These are phyloP conservation scores for Leptobrachium leishanense DNA, from an alignment of 2,113 vertebrate genomes.

Conservation along the genomic window DNA sequence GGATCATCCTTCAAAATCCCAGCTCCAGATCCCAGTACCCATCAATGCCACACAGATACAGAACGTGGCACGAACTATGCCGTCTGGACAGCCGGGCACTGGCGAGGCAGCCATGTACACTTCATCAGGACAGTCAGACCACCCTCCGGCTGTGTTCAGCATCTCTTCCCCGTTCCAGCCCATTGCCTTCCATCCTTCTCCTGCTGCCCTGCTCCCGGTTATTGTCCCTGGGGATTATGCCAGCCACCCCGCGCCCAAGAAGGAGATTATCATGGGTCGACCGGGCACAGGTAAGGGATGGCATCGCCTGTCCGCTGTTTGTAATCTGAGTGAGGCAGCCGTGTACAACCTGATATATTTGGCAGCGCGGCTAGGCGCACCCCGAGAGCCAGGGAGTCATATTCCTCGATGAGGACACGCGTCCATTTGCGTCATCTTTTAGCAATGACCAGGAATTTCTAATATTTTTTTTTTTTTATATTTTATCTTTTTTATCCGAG, in stretches of 20 bases:
- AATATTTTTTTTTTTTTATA: too few species aligned
- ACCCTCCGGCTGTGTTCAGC: slow-evolving; percentile 60
- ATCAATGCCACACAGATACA: slow-evolving; percentile 72
- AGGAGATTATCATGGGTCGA: slow-evolving; percentile 90
- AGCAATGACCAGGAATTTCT: too few species aligned
- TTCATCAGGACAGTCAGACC: slow-evolving; percentile 52
- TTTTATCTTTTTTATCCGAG: too few species aligned
- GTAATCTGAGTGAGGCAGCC: background rate
- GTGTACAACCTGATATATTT: background rate
- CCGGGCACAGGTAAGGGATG: slow-evolving; percentile 84
- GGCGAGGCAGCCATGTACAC: slow-evolving; percentile 40
- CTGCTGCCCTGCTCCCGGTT: slow-evolving; percentile 84
- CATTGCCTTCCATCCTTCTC: slow-evolving; percentile 86
- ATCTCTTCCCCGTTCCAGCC: slow-evolving; percentile 76
- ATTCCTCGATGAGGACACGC: too few species aligned
- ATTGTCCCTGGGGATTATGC: slow-evolving; percentile 82
- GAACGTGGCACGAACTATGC: slow-evolving; percentile 48
- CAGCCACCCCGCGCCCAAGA: slow-evolving; percentile 81
- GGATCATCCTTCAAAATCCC: slow-evolving; percentile 59
- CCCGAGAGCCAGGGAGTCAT: background rate
- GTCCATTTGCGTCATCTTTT: too few species aligned
- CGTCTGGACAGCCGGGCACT: slow-evolving; percentile 50
- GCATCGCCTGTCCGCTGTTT: background rate
- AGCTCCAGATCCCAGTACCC: slow-evolving; percentile 82
- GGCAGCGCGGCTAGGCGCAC: background rate